Conservation (phyloP, 92 coral and sea anemone species). For the Siderastrea siderea region DNA sequence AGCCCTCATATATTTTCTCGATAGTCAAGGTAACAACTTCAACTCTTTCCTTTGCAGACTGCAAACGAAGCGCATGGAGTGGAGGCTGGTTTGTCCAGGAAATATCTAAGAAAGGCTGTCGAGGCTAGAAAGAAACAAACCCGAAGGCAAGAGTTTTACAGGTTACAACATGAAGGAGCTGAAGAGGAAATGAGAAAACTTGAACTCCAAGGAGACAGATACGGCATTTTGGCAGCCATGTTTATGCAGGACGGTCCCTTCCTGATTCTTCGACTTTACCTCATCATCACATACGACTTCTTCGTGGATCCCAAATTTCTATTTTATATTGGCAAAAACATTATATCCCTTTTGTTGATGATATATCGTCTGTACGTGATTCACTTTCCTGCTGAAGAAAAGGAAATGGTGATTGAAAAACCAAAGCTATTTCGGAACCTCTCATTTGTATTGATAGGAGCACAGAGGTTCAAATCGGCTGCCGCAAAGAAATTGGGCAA, state of each 20-base stretch:
- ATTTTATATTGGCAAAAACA: conserved; percentile 87
- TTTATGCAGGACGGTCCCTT: conserved; percentile 97
- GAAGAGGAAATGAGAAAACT: conserved; percentile 62
- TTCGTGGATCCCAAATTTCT: conserved; percentile 71
- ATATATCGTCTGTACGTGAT: conserved; percentile 81
- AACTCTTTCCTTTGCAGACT: background rate
- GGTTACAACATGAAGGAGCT: conserved; percentile 18
- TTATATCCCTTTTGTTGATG: conserved; percentile 79
- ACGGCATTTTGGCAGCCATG: conserved; percentile 87
- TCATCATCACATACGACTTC: conserved; percentile 69
- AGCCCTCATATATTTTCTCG: background rate
- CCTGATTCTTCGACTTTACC: conserved; percentile 72
- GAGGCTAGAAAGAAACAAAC: background rate
- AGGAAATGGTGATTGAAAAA: conserved; percentile 21
- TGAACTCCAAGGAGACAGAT: conserved; percentile 88
- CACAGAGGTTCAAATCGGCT: conserved; percentile 8
- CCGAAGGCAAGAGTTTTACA: background rate
- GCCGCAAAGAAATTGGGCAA: background rate
- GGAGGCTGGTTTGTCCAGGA: conserved; percentile 14
- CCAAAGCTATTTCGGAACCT: conserved; percentile 53
- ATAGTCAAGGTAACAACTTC: background rate
- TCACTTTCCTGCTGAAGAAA: conserved; percentile 68
- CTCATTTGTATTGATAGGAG: conserved; percentile 48
- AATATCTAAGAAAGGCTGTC: conserved; percentile 29
- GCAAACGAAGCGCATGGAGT: background rate